Base-by-base conservation (phyloP, 2,797 vertebrate genomes). In the Triplophysa bombifrons region DNA sequence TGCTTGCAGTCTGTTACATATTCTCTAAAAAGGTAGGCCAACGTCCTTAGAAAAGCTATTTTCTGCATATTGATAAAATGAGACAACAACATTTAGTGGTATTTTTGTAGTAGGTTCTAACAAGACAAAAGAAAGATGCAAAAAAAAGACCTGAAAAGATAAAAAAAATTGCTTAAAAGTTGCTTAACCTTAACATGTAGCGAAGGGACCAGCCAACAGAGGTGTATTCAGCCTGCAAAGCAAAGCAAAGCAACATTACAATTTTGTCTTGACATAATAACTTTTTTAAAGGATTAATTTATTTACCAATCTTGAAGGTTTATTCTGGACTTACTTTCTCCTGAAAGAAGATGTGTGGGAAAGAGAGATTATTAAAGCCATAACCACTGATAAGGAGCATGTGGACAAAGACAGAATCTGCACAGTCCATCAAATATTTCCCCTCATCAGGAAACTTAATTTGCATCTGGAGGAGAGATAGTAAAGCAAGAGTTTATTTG, bases 181-280 rank as follows among this genome's bases (percentile, higher is more conserved):
- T 95, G 88, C 94, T 96, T 66, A 95, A 86, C 82, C 92, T 95
- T 76, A 95, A 89, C 95, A 96, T 95, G 83, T 95, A 96, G 22
- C 95, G 95, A 3, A 96, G 89, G 0, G 95, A 94, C 95, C 95
- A 96, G 85, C 95, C 94, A 0, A 96, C 89, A 0, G 93, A 90
- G 0, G 94, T 92, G 65, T 91, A 94, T 67, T 89, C 94, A 0
- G 91, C 94, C 95, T 96, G 82, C 13, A 53, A 69, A 55, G 55
- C 46, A 53, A 69, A 55, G 55, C 46, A 72, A 77, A 70, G 72
- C 7, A 48, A 56, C 4, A 55, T 27, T 22, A 38, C 27, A 0
- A 30, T 14, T 38, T 48, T 19, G 55, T 22, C n/a, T 50, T 20
- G 17, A 69, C 25, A 27, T 66, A 25, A 16, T 30, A 30, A 30